Evolutionary conservation across 2,888 invertebrate genomes (phyloP).

Genomic region (Dolomedes plantarius): DNA sequence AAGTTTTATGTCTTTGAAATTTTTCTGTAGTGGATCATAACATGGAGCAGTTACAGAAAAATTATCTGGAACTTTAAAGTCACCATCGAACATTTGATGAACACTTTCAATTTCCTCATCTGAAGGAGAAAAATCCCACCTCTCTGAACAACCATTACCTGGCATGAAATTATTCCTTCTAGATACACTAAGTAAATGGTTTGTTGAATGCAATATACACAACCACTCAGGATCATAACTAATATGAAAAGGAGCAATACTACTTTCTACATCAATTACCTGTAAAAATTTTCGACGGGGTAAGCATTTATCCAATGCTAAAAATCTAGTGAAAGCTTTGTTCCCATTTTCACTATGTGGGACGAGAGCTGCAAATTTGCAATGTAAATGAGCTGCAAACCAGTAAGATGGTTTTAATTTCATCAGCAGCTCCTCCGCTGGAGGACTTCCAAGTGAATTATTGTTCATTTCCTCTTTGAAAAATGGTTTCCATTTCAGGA

Average conservation of each 20-base stretch:
- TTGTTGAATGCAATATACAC: conserved; percentile 89
- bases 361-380: conserved; percentile 93
- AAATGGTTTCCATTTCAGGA: conserved; percentile 87
- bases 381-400: conserved; percentile 98
- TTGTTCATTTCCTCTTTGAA: conserved; percentile 89
- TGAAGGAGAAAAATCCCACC: conserved; percentile 85
- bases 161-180: conserved; percentile 87
- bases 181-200: conserved; percentile 88
- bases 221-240: conserved; percentile 96
- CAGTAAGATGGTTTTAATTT: conserved; percentile 90
- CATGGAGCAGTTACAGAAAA: conserved; percentile 82
- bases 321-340: conserved; percentile 83
- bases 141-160: conserved; percentile 83
- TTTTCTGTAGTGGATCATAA: conserved; percentile 23
- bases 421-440: conserved; percentile 87
- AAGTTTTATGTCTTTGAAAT: conserved; percentile 15
- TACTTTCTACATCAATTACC: conserved; percentile 78
- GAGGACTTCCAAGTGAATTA: conserved; percentile 90
- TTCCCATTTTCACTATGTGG: conserved; percentile 80
- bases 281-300: conserved; percentile 92
- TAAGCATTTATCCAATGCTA: conserved; percentile 97
- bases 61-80: conserved; percentile 85
- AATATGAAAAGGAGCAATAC: conserved; percentile 76
- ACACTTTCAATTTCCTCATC: conserved; percentile 84
- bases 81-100: conserved; percentile 81